Conservation (phyloP, 1,140 invertebrate species). For the Trichogramma pretiosum region DNA sequence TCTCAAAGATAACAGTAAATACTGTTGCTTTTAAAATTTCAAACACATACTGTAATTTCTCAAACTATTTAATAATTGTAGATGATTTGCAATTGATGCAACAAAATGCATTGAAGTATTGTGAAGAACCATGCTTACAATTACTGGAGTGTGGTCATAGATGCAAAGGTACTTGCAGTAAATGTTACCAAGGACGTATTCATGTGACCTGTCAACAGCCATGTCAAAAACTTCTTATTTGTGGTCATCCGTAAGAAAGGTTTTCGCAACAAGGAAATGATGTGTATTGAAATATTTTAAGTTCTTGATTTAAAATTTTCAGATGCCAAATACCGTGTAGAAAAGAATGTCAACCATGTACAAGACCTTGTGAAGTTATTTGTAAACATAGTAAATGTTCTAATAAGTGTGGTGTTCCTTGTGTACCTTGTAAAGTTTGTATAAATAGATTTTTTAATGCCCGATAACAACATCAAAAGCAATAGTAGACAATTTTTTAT, state of each 20-base stretch:
- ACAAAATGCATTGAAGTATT: not conserved
- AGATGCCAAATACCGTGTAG: conserved; percentile 56
- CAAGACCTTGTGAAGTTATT: conserved; percentile 46
- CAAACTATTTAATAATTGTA: too few species aligned
- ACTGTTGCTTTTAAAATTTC: too few species aligned
- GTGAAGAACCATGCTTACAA: not conserved
- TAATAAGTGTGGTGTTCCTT: conserved; percentile 47
- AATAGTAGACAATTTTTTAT: too few species aligned
- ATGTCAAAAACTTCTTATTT: not conserved
- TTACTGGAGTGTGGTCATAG: not conserved
- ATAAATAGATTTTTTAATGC: too few species aligned
- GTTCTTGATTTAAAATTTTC: too few species aligned
- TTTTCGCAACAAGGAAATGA: too few species aligned
- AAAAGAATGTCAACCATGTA: conserved; percentile 55
- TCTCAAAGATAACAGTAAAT: too few species aligned
- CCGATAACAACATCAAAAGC: not conserved
- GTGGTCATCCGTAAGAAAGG: not conserved
- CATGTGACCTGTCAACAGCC: not conserved
- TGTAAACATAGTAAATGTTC: conserved; percentile 54
- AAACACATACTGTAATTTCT: too few species aligned
- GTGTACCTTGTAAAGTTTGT: conserved; percentile 27
- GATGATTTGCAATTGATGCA: too few species aligned
- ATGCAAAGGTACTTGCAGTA: not conserved
- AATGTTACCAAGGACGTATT: not conserved
- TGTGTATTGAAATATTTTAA: not conserved